phyloP scores from a whole-genome alignment of 2,797 vertebrate genomes.

The Rhinogobio ventralis region DNA sequence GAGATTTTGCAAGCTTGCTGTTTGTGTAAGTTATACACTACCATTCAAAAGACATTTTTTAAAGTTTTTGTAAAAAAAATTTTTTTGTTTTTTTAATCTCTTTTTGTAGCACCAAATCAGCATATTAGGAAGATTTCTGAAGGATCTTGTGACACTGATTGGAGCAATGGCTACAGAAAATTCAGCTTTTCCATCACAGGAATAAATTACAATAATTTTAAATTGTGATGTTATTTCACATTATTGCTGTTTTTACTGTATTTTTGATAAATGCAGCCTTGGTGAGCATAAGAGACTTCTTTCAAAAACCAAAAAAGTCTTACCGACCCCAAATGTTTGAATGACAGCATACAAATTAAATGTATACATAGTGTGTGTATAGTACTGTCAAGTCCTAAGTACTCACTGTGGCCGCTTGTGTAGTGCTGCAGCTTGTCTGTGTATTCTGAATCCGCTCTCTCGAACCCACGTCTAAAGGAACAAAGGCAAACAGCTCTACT shows the following conservation, averaged over 20 bases:
- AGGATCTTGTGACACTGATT: background rate
- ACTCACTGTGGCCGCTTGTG: slow-evolving; percentile 99
- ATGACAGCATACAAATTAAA: background rate
- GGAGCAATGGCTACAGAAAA: background rate
- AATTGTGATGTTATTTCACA: background rate
- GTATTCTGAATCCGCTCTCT: slow-evolving; percentile 95
- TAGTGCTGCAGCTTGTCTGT: slow-evolving; percentile 99
- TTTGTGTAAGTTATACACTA: background rate
- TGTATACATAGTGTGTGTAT: slow-evolving; percentile 31
- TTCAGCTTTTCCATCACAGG: background rate
- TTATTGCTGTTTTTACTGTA: background rate
- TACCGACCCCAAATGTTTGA: background rate
- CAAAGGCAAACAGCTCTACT: slow-evolving; percentile 77
- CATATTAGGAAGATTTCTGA: too few species aligned
- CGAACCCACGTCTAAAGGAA: slow-evolving; percentile 94
- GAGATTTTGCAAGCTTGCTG: background rate
- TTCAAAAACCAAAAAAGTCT: background rate
- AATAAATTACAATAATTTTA: background rate
- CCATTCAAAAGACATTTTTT: background rate
- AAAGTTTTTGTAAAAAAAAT: background rate
- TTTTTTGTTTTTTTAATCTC: too few species aligned
- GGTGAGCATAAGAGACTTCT: background rate
- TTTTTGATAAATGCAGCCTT: background rate
- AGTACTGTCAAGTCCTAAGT: slow-evolving; percentile 59
- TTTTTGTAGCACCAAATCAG: too few species aligned